These are phyloP conservation scores for Chiridota heheva DNA, from an alignment of 35 echinoderm and acorn worm genomes.

Conservation along the genomic window DNA sequence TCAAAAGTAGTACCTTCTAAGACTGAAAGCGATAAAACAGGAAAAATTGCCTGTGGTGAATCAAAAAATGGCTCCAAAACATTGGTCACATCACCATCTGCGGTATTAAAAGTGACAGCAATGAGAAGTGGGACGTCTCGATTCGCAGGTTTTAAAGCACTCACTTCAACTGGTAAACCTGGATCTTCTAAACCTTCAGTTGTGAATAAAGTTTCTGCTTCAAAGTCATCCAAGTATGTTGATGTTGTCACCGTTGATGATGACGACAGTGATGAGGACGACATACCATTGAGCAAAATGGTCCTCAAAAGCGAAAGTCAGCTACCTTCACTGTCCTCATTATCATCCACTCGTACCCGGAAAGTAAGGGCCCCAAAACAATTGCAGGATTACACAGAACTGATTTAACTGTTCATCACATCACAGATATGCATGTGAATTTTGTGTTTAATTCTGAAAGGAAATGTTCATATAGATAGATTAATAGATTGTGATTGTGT, in stretches of 20 bases:
- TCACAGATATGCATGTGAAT: background rate
- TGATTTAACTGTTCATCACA: background rate
- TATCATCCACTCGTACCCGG: slow-evolving; percentile 64
- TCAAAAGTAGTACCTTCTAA: too few relatives aligned
- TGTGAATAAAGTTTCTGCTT: background rate
- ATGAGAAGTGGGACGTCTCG: too few relatives aligned
- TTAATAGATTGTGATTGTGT: too few relatives aligned
- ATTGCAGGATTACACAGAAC: slow-evolving; percentile 77
- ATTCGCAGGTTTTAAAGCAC: too few relatives aligned
- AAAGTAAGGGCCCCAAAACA: slow-evolving; percentile 69
- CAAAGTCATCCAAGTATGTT: background rate
- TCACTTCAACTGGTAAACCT: too few relatives aligned
- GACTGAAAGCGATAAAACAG: too few relatives aligned
- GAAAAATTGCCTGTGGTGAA: too few relatives aligned
- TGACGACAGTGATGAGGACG: background rate
- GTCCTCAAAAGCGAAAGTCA: background rate
- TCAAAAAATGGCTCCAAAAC: too few relatives aligned
- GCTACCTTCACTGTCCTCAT: slow-evolving; percentile 32
- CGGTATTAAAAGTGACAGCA: too few relatives aligned
- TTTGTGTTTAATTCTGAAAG: background rate
- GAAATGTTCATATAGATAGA: too few relatives aligned
- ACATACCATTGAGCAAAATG: background rate
- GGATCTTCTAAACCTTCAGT: background rate
- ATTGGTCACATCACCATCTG: too few relatives aligned
- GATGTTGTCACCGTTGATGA: background rate